phyloP scores from a whole-genome alignment of 2,888 invertebrate genomes.

The Hydroisotoma schaefferi region DNA sequence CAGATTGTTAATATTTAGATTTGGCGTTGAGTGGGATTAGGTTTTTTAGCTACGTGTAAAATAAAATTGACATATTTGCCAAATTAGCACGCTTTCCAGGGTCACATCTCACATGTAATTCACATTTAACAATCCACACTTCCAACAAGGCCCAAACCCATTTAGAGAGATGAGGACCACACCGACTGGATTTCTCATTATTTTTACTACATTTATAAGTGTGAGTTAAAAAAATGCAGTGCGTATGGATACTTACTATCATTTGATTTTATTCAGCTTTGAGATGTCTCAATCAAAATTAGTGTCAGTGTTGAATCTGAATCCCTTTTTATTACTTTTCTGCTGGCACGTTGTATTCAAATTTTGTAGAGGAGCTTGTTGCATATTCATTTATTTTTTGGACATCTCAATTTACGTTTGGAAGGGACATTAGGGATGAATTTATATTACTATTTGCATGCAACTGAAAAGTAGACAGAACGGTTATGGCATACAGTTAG shows the following conservation, averaged over 20 bases:
- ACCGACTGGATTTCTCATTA: neutral
- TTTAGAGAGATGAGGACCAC: neutral
- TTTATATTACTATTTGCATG: constrained; percentile 2
- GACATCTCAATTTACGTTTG: constrained; percentile 4
- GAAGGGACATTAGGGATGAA: no score
- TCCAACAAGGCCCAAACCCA: neutral
- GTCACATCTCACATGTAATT: no score
- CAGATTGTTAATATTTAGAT: no score
- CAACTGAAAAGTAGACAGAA: neutral
- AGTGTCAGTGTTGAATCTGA: no score
- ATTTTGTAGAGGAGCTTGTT: neutral
- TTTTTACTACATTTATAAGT: neutral
- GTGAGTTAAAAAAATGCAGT: neutral
- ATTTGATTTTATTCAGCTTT: neutral
- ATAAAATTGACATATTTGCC: constrained; percentile 21
- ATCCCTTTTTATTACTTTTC: no score
- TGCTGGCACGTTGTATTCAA: neutral
- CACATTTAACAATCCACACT: no score
- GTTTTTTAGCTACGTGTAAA: no score
- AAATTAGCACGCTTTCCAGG: constrained; percentile 23
- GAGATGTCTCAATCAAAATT: constrained; percentile 6
- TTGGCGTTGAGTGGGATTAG: constrained; percentile 8
- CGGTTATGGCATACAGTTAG: neutral
- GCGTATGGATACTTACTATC: no score
- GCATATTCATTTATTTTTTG: neutral